Evolutionary conservation across 64 coral and sea anemone genomes (phyloP), one percentile per base, ranked within the genome.

Genomic region (Porites australiensis): DNA sequence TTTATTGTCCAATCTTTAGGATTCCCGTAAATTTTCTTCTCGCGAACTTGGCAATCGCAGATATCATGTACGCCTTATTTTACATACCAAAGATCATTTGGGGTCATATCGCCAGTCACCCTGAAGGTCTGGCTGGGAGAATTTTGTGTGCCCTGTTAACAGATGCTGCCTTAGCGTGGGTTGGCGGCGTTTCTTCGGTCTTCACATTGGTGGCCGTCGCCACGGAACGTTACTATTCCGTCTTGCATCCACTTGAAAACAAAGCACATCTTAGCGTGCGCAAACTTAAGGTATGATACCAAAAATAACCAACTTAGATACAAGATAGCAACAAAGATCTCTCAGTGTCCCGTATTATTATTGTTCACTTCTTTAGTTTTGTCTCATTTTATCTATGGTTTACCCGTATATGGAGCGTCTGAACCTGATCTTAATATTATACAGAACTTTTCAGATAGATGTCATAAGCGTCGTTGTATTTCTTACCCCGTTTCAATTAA

Each of bases 151-250:
- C 46, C 15, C 19, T 83, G 6, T 20, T 83, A 18, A 83, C 80
- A 2, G 80, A 47, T 18, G 80, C 58, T 50, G 44, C 3, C 46
- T 49, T 83, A 0, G 80, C 61, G 7, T 83, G 80, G 80, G 61
- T 83, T 50, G 61, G 61, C 20, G 80, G 59, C 8, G 62, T 8
- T n/a, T 83, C 61, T 18, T 66, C 80, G 10, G 6, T 63, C 5
- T 19, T 83, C 80, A 83, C 80, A 3, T 11, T 83, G 16, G 62
- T 64, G 68, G 80, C 80, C 14, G 63, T 83, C 46, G 80, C 80
- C 13, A 16, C 45, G 16, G 80, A 83, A 68, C 44, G 80, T 2
- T 83, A 83, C 45, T 83, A 67, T 13, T 8, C 80, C 0, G 80
- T 83, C 5, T 50, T 50, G 8, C 50, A 83, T 67, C 80, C 80